These are phyloP conservation scores for Meles meles DNA, from an alignment of 2,113 vertebrate genomes.

Conservation along the genomic window DNA sequence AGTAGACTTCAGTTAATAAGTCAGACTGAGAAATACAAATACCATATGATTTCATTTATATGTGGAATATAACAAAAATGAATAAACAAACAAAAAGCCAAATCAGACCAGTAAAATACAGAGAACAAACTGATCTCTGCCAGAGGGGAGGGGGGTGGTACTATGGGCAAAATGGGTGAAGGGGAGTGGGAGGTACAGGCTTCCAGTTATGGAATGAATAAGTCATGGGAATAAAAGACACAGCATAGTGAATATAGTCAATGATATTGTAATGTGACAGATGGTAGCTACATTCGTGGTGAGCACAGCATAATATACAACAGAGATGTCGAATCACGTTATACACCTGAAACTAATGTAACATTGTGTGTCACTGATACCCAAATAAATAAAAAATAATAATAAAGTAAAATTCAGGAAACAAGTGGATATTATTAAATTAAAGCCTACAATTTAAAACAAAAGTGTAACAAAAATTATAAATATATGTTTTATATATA, in stretches of 20 bases:
- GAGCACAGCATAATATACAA: background rate
- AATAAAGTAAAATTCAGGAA: background rate
- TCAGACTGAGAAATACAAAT: background rate
- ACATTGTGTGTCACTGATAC: background rate
- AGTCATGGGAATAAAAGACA: background rate
- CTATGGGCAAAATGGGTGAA: background rate
- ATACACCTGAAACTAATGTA: background rate
- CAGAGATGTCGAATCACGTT: background rate
- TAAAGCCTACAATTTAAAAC: background rate
- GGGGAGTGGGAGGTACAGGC: background rate
- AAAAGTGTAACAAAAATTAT: background rate
- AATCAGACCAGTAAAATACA: background rate
- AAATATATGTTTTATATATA: background rate
- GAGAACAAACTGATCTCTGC: background rate
- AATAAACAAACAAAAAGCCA: background rate
- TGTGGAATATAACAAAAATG: background rate
- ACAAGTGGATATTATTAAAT: background rate
- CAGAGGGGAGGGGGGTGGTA: background rate
- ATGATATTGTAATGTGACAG: background rate
- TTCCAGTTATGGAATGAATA: background rate
- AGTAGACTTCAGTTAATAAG: background rate
- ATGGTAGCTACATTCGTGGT: background rate
- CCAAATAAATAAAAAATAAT: background rate
- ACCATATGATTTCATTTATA: background rate
- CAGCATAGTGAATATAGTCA: background rate